A percentile compares a stretch with the other conserved stretches of the same genome.
Evolutionary conservation across 1,140 invertebrate genomes (phyloP).

Genomic region (Monochamus saltuarius): DNA sequence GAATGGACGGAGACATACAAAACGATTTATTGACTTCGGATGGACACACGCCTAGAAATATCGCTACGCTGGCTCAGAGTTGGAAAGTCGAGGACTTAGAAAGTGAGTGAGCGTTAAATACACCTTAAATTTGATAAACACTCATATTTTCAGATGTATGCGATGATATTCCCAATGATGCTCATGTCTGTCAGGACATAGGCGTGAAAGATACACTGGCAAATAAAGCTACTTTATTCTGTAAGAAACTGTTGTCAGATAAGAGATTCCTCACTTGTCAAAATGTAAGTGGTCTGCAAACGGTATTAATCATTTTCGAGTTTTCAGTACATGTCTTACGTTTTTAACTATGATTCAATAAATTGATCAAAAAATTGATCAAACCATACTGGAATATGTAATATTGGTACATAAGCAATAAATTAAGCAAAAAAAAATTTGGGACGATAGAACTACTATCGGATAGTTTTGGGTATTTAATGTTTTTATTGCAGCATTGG

Average conservation of each 20-base stretch:
- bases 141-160: slow-evolving; percentile 59
- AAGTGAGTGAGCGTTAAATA: slow-evolving; percentile 52
- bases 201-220: slow-evolving; percentile 45
- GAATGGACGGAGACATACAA: slow-evolving; percentile 65
- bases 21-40: slow-evolving; percentile 71
- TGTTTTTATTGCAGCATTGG: no score
- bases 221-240: slow-evolving; percentile 62
- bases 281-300: slow-evolving; percentile 54
- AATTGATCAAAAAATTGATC: no score
- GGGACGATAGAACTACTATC: no score
- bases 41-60: slow-evolving; percentile 54
- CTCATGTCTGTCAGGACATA: slow-evolving; percentile 52
- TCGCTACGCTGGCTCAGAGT: slow-evolving; percentile 60
- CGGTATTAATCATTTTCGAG: no score
- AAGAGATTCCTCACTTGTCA: slow-evolving; percentile 65
- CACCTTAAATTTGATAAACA: neutral
- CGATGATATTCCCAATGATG: slow-evolving; percentile 56
- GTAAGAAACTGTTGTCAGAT: slow-evolving; percentile 63
- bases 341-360: no score
- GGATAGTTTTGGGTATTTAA: no score
- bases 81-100: slow-evolving; percentile 68
- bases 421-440: neutral
- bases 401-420: no score
- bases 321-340: no score
- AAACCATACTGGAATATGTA: no score